Evolutionary conservation across 2,113 vertebrate genomes (phyloP).

Genomic region (Engystomops pustulosus): DNA sequence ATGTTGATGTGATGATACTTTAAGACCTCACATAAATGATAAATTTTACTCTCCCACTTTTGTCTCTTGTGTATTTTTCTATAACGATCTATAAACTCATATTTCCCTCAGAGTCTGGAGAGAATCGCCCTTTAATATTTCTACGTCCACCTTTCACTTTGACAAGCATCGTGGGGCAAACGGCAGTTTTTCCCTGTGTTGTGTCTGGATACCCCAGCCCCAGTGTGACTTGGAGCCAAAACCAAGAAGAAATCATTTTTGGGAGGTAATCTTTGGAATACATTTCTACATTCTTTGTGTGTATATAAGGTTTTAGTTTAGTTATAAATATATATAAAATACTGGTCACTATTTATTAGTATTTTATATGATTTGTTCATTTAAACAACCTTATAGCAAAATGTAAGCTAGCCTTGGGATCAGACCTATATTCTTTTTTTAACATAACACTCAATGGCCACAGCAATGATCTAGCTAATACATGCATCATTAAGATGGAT

Average conservation of each 20-base stretch:
- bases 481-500: too few relatives aligned
- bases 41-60: background rate
- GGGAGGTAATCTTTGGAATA: constrained; percentile 77
- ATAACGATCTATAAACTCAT: background rate
- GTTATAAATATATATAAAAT: too few relatives aligned
- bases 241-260: constrained; percentile 75
- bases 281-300: background rate
- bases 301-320: background rate
- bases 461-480: too few relatives aligned
- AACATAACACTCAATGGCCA: too few relatives aligned
- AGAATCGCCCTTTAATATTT: constrained; percentile 71
- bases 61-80: background rate
- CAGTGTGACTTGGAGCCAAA: constrained; percentile 77
- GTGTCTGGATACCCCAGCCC: constrained; percentile 77
- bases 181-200: constrained; percentile 81
- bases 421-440: too few relatives aligned
- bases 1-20: background rate
- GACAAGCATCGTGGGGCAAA: constrained; percentile 76
- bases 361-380: too few relatives aligned
- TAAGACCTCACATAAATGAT: background rate
- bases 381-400: too few relatives aligned
- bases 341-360: too few relatives aligned
- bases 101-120: constrained; percentile 10
- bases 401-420: too few relatives aligned
- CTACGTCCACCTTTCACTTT: constrained; percentile 76